Evolutionary conservation across 2,888 invertebrate species (phyloP).

Genomic region (Therioaphis trifolii): DNA sequence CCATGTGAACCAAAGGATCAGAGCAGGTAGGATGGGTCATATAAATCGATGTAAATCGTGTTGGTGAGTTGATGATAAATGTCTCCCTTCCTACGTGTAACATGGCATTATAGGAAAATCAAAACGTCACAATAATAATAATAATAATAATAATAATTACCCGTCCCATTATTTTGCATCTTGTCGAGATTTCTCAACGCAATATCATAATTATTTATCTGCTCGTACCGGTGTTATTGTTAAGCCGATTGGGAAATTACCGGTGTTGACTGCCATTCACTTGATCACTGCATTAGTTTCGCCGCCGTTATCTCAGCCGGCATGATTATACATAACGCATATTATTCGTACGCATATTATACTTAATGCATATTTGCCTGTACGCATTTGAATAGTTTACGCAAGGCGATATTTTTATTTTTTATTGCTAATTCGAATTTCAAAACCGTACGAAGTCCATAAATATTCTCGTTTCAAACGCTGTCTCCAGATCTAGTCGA

Average conservation of each 20-base stretch:
- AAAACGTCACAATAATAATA: neutral
- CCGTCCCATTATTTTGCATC: conserved; percentile 1
- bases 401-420: conserved; percentile 22
- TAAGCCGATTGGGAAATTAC: conserved; percentile 17
- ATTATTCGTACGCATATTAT: neutral
- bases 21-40: conserved; percentile 29
- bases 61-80: neutral
- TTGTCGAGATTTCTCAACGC: neutral
- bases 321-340: neutral
- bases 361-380: too few species aligned
- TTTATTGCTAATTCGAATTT: conserved; percentile 37
- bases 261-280: conserved; percentile 1
- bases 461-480: conserved; percentile 37
- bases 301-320: neutral
- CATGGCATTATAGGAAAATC: neutral
- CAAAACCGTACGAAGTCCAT: conserved; percentile 19
- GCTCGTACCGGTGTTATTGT: neutral
- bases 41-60: neutral
- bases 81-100: neutral
- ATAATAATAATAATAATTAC: too few species aligned
- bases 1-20: conserved; percentile 5
- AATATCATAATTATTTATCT: neutral
- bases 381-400: neutral
- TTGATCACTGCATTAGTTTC: neutral
- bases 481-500: conserved; percentile 30